A percentile compares a stretch with the other conserved stretches of the same genome.
These are phyloP conservation scores for Melanotaenia duboulayi DNA, from an alignment of 2,113 vertebrate species.

Conservation along the genomic window DNA sequence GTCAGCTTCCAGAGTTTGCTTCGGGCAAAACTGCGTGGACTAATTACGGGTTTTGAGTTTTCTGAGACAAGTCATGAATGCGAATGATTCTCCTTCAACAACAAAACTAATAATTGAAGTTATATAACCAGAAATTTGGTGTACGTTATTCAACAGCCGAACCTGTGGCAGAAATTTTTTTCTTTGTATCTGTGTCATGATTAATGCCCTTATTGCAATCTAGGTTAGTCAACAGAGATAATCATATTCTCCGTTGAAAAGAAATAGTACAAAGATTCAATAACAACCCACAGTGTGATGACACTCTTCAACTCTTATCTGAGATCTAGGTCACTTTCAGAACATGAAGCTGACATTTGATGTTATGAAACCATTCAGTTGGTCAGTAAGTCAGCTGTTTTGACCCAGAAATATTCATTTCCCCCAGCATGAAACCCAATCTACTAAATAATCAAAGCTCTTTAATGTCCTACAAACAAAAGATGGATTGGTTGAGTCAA, in stretches of 20 bases:
- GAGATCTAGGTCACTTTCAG: slow-evolving; percentile 37
- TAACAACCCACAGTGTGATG: not conserved
- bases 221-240: slow-evolving; percentile 6
- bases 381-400: not conserved
- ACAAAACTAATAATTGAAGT: slow-evolving; percentile 2
- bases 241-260: not conserved
- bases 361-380: slow-evolving; percentile 10
- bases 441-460: too few species aligned
- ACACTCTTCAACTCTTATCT: not conserved
- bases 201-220: not conserved
- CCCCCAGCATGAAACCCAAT: not conserved
- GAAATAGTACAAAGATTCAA: slow-evolving; percentile 1
- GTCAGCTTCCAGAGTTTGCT: not conserved
- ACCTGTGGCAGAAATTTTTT: not conserved
- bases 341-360: slow-evolving; percentile 11
- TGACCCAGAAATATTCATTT: slow-evolving; percentile 7
- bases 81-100: not conserved
- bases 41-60: not conserved
- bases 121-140: slow-evolving; percentile 20
- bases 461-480: too few species aligned
- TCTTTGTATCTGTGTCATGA: not conserved
- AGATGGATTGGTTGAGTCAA: not conserved
- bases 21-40: not conserved
- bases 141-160: slow-evolving; percentile 13
- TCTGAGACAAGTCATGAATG: not conserved